Percentiles rank a stretch among this genome's conserved stretches.
These are phyloP conservation scores for Caenorhabditis sulstoni DNA, from an alignment of 2,888 invertebrate genomes.

Conservation along the genomic window DNA sequence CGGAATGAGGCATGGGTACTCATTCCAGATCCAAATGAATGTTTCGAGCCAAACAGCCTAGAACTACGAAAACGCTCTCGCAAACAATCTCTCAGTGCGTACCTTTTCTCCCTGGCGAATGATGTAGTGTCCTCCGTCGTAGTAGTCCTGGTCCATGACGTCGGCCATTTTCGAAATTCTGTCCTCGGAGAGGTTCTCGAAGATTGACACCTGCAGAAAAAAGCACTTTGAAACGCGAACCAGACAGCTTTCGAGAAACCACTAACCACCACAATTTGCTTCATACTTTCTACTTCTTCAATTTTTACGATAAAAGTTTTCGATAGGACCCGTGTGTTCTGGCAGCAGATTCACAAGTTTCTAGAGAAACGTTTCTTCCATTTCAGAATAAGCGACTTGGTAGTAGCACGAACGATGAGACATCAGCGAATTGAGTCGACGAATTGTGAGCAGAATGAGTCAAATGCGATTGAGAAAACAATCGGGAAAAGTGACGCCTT, in stretches of 20 bases:
- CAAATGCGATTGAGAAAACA: conserved; percentile 8
- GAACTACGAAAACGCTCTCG: too few relatives aligned
- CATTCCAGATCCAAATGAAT: too few relatives aligned
- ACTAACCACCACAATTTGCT: conserved; percentile 32
- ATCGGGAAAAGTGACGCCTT: conserved; percentile 18
- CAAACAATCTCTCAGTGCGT: not conserved
- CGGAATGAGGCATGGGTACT: conserved; percentile 1
- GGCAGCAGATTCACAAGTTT: not conserved
- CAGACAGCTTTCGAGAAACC: not conserved
- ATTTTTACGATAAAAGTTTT: not conserved
- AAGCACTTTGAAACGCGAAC: not conserved
- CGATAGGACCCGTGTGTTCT: too few relatives aligned
- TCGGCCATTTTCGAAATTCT: conserved; percentile 87
- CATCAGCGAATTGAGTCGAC: conserved; percentile 4
- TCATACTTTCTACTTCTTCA: conserved; percentile 10
- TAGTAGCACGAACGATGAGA: conserved; percentile 18
- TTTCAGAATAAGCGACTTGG: conserved; percentile 2
- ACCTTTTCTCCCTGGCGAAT: conserved; percentile 85
- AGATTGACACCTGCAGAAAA: conserved; percentile 75
- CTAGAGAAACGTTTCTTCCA: conserved; percentile 21
- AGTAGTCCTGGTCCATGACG: conserved; percentile 88
- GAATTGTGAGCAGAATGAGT: conserved; percentile 6
- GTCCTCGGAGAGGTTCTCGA: conserved; percentile 79
- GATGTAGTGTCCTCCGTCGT: conserved; percentile 87
- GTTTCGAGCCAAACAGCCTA: too few relatives aligned